phyloP scores from a whole-genome alignment of 2,888 invertebrate genomes.

The Epirrita christyi region DNA sequence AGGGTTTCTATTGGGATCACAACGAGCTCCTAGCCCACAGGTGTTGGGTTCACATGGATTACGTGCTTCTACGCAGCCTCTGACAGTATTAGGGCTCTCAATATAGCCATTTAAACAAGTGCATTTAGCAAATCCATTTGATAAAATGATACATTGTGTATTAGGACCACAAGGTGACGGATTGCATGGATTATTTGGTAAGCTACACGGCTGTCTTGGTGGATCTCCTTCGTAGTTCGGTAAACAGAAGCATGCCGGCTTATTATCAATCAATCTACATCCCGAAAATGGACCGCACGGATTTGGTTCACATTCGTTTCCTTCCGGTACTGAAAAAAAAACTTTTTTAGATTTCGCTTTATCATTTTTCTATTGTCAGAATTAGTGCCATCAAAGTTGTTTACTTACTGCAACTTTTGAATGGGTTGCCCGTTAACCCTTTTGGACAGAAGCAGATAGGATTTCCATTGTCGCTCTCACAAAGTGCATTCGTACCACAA shows the following conservation, averaged over 20 bases:
- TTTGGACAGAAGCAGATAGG: constrained; percentile 96
- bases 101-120: constrained; percentile 93
- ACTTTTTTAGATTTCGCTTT: background rate
- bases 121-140: constrained; percentile 94
- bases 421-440: constrained; percentile 95
- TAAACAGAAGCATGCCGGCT: constrained; percentile 94
- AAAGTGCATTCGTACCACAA: constrained; percentile 94
- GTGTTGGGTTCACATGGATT: constrained; percentile 94
- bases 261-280: constrained; percentile 89
- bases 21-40: constrained; percentile 91
- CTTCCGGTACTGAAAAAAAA: constrained; percentile 91
- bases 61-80: constrained; percentile 91
- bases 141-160: constrained; percentile 91
- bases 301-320: constrained; percentile 92
- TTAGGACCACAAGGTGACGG: constrained; percentile 95
- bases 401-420: constrained; percentile 94
- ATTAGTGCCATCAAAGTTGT: background rate
- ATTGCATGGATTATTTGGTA: constrained; percentile 92
- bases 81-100: constrained; percentile 94
- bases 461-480: constrained; percentile 93
- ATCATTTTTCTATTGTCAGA: background rate
- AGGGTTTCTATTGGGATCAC: constrained; percentile 91
- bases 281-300: constrained; percentile 94
- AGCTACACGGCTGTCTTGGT: constrained; percentile 87
- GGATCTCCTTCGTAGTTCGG: constrained; percentile 95